Evolutionary conservation across 2,113 vertebrate genomes (phyloP).

Genomic region (Dromiciops gliroides): DNA sequence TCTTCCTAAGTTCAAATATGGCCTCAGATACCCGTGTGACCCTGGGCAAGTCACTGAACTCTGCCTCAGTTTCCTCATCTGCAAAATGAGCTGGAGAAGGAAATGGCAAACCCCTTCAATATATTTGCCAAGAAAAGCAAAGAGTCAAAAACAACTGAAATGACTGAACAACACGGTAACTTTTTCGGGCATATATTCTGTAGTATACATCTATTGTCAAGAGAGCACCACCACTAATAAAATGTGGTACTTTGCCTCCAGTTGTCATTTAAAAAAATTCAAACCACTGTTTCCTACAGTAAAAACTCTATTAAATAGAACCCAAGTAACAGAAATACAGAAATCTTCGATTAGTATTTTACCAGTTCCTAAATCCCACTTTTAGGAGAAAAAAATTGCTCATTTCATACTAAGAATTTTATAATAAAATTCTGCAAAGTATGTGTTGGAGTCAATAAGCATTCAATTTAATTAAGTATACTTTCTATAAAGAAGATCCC

Average conservation of each 20-base stretch:
- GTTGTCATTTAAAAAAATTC: not conserved
- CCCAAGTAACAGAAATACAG: constrained; percentile 11
- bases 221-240: not conserved
- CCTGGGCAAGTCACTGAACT: no score
- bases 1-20: no score
- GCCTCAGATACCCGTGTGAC: no score
- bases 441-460: not conserved
- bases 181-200: constrained; percentile 10
- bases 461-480: not conserved
- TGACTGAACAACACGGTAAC: not conserved
- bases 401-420: not conserved
- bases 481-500: not conserved
- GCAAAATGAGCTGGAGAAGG: no score
- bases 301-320: constrained; percentile 37
- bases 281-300: constrained; percentile 18
- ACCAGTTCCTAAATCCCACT: not conserved
- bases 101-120: no score
- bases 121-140: no score
- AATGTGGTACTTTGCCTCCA: not conserved
- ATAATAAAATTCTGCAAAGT: not conserved
- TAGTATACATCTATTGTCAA: not conserved
- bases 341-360: not conserved
- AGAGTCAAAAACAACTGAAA: no score
- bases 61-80: no score
- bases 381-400: not conserved